These are phyloP conservation scores for Callocephalon fimbriatum DNA, from an alignment of 2,113 vertebrate species.

Conservation along the genomic window DNA sequence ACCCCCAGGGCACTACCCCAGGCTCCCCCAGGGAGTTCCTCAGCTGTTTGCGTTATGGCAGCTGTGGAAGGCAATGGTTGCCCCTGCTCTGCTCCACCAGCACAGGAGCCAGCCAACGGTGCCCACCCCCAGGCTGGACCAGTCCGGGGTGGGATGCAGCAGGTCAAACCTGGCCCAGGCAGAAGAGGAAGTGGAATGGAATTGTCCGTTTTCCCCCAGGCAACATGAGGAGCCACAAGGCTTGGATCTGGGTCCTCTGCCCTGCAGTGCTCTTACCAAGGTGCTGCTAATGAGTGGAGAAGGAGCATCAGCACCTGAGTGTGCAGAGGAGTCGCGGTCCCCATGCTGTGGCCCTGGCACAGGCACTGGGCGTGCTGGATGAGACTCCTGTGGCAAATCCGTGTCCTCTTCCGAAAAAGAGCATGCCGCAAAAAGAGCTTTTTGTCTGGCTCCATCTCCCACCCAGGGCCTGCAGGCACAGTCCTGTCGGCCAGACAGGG, in stretches of 20 bases:
- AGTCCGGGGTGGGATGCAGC: accelerated
- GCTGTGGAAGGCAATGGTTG: too few species aligned
- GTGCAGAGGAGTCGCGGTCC: neutral
- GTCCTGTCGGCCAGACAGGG: accelerated
- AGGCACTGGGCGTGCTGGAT: neutral
- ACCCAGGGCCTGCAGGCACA: neutral
- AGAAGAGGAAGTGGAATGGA: neutral
- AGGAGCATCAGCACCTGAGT: neutral
- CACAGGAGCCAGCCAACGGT: neutral
- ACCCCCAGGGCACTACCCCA: neutral
- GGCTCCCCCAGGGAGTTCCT: too few species aligned
- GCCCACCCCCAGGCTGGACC: neutral
- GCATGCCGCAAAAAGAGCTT: neutral
- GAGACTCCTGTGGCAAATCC: neutral
- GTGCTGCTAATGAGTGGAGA: neutral
- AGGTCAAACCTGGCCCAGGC: neutral
- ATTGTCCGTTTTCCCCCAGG: neutral
- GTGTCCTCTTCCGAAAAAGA: accelerated
- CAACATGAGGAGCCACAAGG: neutral
- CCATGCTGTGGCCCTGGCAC: neutral
- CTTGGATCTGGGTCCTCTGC: neutral
- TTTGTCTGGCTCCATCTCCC: neutral
- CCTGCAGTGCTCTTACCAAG: neutral
- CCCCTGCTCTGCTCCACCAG: neutral
- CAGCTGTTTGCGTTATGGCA: neutral